phyloP scores from a whole-genome alignment of 2,797 vertebrate species.

The Lepilemur septentrionalis region DNA sequence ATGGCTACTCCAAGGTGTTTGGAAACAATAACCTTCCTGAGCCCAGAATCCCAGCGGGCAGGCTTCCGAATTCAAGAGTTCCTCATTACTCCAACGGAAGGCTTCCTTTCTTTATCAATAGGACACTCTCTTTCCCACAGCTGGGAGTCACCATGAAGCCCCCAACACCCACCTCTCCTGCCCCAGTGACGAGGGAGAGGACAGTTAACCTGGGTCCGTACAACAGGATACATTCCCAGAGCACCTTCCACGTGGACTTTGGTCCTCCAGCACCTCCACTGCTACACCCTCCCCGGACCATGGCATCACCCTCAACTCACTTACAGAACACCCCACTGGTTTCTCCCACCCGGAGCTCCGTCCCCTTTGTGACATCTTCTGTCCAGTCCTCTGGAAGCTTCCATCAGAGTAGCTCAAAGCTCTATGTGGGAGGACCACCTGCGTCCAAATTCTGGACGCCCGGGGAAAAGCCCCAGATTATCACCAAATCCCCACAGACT shows the following conservation, averaged over 20 bases:
- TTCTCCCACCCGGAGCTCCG: conserved; percentile 29
- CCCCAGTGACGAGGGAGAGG: conserved; percentile 42
- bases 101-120: conserved; percentile 77
- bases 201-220: background rate
- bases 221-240: conserved; percentile 63
- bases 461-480: conserved; percentile 87
- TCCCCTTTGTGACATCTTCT: conserved; percentile 29
- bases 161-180: background rate
- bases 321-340: background rate
- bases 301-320: background rate
- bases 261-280: conserved; percentile 55
- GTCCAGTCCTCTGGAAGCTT: conserved; percentile 62
- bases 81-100: conserved; percentile 74
- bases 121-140: conserved; percentile 74
- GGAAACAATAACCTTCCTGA: conserved; percentile 86
- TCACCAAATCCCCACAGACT: conserved; percentile 79
- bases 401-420: conserved; percentile 53
- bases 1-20: conserved; percentile 72
- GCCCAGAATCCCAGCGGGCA: conserved; percentile 68
- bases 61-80: conserved; percentile 64
- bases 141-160: conserved; percentile 65
- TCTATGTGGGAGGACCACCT: conserved; percentile 58
- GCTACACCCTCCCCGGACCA: background rate
- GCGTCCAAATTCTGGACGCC: conserved; percentile 76
- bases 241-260: conserved; percentile 34